Evolutionary conservation across 2,797 vertebrate genomes (phyloP).

Genomic region (Trichosurus vulpecula): DNA sequence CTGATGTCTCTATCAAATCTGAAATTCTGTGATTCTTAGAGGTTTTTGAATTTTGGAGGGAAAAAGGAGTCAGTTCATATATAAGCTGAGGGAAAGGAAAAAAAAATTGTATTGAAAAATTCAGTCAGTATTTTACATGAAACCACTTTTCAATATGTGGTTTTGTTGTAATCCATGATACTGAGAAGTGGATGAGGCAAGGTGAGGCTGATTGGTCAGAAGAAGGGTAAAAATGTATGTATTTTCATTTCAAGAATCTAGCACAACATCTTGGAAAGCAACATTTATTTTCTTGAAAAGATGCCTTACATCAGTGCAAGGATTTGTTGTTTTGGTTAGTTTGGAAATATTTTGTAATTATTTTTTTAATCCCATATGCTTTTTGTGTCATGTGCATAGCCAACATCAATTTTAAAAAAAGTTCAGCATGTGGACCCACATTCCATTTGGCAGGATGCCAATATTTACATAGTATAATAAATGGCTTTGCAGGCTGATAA

Average conservation of each 20-base stretch:
- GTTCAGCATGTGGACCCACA: not conserved
- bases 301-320: not conserved
- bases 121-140: not conserved
- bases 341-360: not conserved
- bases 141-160: not conserved
- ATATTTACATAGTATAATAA: conserved; percentile 3
- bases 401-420: conserved; percentile 15
- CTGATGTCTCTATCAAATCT: not conserved
- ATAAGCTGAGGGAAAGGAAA: too few relatives aligned
- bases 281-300: not conserved
- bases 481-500: conserved; percentile 50
- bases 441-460: conserved; percentile 1
- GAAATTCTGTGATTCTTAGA: not conserved
- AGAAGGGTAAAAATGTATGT: not conserved
- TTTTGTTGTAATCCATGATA: not conserved
- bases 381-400: conserved; percentile 44
- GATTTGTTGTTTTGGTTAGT: conserved; percentile 45
- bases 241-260: not conserved
- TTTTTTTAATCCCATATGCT: not conserved
- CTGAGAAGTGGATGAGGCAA: not conserved
- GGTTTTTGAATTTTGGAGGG: too few relatives aligned
- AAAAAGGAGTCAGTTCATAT: not conserved
- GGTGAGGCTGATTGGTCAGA: not conserved
- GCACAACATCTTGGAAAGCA: not conserved
- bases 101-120: not conserved